These are phyloP conservation scores for Drosophila lacicola DNA, from an alignment of 2,888 invertebrate species.

Conservation along the genomic window DNA sequence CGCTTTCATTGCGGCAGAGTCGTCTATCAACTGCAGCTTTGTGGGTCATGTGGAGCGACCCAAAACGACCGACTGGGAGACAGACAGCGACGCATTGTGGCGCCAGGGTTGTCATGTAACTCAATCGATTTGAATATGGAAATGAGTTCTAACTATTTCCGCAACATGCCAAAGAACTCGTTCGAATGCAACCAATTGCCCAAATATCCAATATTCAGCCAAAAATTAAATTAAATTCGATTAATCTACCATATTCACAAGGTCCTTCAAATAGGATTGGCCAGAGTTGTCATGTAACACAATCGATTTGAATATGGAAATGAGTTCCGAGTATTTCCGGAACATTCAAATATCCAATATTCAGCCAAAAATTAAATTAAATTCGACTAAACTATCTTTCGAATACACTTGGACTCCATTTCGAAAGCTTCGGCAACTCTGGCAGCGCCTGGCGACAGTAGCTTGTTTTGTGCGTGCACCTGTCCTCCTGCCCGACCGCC, in stretches of 20 bases:
- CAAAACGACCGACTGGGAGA: slow-evolving; percentile 53
- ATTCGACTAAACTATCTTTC: no score
- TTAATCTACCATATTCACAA: no score
- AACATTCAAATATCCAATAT: no score
- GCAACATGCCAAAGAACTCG: no score
- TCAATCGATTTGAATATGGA: slow-evolving; percentile 17
- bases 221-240: no score
- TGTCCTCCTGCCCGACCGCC: slow-evolving; percentile 6
- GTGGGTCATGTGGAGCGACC: slow-evolving; percentile 48
- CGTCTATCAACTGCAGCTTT: slow-evolving; percentile 53
- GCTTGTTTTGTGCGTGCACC: slow-evolving; percentile 14
- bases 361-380: no score
- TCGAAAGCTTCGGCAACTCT: background rate
- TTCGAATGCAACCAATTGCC: no score
- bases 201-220: no score
- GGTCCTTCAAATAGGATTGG: no score
- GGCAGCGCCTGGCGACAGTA: background rate
- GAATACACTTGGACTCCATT: background rate
- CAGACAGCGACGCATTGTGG: slow-evolving; percentile 3
- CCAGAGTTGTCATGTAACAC: no score
- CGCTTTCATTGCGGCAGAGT: slow-evolving; percentile 55
- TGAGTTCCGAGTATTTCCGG: no score
- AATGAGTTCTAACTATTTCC: background rate
- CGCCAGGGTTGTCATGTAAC: slow-evolving; percentile 32
- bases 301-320: no score